Evolutionary conservation across 2,797 vertebrate species (phyloP).

Genomic region (Nannoperca australis): DNA sequence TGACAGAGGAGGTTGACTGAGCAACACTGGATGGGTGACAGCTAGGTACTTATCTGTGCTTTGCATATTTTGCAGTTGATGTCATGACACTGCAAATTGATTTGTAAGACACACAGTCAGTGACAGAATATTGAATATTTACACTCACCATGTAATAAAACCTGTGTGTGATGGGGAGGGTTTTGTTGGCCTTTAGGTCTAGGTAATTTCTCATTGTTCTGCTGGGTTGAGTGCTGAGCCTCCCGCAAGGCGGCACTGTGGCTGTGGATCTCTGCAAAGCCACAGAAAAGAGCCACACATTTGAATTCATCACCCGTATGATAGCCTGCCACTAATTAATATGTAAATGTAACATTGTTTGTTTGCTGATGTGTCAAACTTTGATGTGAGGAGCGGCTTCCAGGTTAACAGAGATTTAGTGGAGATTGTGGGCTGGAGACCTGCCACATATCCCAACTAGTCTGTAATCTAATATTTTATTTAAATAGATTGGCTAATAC

Average conservation of each 20-base stretch:
- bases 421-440: constrained; percentile 82
- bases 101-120: constrained; percentile 75
- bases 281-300: constrained; percentile 72
- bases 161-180: constrained; percentile 55
- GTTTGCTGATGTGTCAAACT: constrained; percentile 86
- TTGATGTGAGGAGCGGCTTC: constrained; percentile 84
- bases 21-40: constrained; percentile 73
- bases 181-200: constrained; percentile 68
- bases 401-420: constrained; percentile 89
- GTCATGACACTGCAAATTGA: constrained; percentile 80
- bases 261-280: constrained; percentile 40
- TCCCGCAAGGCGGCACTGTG: constrained; percentile 84
- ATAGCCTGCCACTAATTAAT: constrained; percentile 86
- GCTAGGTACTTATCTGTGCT: constrained; percentile 78
- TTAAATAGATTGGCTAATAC: constrained; percentile 85
- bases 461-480: constrained; percentile 86
- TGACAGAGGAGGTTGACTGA: constrained; percentile 71
- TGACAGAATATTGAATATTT: constrained; percentile 80
- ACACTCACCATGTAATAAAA: constrained; percentile 73
- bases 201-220: constrained; percentile 77
- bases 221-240: constrained; percentile 46
- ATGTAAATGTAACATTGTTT: constrained; percentile 89
- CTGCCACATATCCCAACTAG: constrained; percentile 76
- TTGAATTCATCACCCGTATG: constrained; percentile 80
- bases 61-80: constrained; percentile 79